Percentiles rank a stretch among this genome's conserved stretches.
These are phyloP conservation scores for human DNA, from an alignment of 2,113 vertebrate genomes.

Conservation along the genomic window DNA sequence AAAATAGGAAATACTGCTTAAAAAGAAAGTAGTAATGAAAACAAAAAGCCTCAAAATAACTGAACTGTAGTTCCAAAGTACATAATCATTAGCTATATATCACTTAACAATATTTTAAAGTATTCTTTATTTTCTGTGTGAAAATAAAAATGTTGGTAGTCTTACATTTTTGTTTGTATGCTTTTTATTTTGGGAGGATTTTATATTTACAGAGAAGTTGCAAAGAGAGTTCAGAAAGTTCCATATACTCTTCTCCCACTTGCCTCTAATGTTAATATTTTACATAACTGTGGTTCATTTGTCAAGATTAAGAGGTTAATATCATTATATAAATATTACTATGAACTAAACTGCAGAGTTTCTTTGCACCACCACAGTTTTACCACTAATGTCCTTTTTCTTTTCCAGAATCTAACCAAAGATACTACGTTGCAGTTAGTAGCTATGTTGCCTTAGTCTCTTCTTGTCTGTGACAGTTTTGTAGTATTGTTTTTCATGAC, in stretches of 20 bases:
- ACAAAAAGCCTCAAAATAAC: neutral
- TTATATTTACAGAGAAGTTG: neutral
- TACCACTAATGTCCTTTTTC: neutral
- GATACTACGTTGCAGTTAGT: neutral
- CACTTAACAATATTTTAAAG: neutral
- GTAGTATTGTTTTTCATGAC: neutral
- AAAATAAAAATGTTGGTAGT: neutral
- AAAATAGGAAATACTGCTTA: neutral
- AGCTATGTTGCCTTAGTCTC: neutral
- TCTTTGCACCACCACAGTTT: neutral
- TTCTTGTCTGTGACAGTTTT: neutral
- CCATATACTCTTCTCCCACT: neutral
- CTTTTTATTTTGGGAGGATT: neutral
- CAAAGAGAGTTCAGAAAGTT: neutral
- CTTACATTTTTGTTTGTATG: neutral
- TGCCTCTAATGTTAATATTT: slow-evolving; percentile 12
- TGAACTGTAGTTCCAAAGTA: neutral
- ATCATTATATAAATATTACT: neutral
- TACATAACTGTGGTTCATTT: neutral
- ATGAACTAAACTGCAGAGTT: neutral
- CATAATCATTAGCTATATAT: neutral
- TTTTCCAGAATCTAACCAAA: neutral
- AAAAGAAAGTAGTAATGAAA: neutral
- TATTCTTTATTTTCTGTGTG: neutral
- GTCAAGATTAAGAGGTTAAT: neutral